Base-by-base conservation (phyloP, 37 sponge, comb jelly and placozoan genomes). In the Eunapius fragilis region DNA sequence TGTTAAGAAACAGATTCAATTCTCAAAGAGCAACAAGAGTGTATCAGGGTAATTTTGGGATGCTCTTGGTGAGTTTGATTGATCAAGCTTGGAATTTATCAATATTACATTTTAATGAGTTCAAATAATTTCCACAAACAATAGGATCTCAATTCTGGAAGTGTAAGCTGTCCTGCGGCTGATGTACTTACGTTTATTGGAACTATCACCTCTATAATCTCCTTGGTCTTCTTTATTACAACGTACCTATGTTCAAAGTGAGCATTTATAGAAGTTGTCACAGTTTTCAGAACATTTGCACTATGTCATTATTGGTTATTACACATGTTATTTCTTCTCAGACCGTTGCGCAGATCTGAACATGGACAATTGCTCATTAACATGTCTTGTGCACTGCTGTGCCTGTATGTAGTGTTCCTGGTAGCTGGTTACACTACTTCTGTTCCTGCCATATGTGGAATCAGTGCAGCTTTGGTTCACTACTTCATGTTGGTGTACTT, bases 401-500 rank as follows among this genome's bases (percentile, higher is more conserved):
- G 88, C n/a, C 69, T 87, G 69, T 87, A 87, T 48, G 47, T 81
- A 25, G 72, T 81, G 76, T 87, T 87, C 70, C 5, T 87, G 37
- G 36, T 87, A 13, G 41, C 76, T 25, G 80, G 26, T 49, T 45
- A 38, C 17, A 69, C 67, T 70, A 68, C 76, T 14, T 49, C 68
- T 11, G 79, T 86, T 27, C 28, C 34, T 5, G 75, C 35, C 3
- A 36, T 87, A 37, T 87, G 87, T 87, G 87, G 87, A 1, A 31
- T 80, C 31, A 41, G 28, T 37, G 72, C 88, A 68, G 88, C 82
- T 31, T 45, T 87, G 37, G 34, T 87, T 41, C 82, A 87, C 33
- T 87, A 87, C 77, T 76, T 87, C 70, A 76, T 81, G 67, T n/a
- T 87, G 30, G 88, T 87, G 36, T 87, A 76, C 48, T 81, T 87